Percentiles rank a stretch among this genome's conserved stretches.
Evolutionary conservation across 2,113 vertebrate genomes (phyloP).

Genomic region (Pyxicephalus adspersus): DNA sequence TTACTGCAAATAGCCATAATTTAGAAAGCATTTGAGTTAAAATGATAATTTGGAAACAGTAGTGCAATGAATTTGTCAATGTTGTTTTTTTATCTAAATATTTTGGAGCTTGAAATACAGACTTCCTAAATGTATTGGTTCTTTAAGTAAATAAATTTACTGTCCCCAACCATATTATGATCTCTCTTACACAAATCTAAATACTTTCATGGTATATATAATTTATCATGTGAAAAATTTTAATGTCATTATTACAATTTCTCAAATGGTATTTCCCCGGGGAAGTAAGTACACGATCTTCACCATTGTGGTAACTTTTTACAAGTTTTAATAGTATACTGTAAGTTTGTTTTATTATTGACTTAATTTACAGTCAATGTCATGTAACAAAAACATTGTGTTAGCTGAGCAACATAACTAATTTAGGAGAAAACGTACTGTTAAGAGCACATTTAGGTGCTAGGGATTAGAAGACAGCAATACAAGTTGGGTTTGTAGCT

Average conservation of each 20-base stretch:
- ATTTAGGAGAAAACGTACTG: no score
- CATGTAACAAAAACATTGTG: no score
- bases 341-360: no score
- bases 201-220: background rate
- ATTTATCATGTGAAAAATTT: background rate
- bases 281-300: background rate
- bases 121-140: background rate
- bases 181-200: background rate
- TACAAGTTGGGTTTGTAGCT: no score
- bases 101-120: background rate
- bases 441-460: no score
- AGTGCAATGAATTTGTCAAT: background rate
- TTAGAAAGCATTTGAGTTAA: slow-evolving; percentile 36
- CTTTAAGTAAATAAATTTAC: background rate
- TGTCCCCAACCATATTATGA: background rate
- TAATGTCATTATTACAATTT: background rate
- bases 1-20: slow-evolving; percentile 4
- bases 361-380: no score
- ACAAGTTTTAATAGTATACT: no score
- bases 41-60: slow-evolving; percentile 25
- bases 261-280: background rate
- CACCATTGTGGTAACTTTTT: no score
- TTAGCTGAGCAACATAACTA: no score
- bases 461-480: no score
- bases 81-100: slow-evolving; percentile 24